Evolutionary conservation across 2,113 vertebrate species (phyloP).

Genomic region (Melospiza melodia): DNA sequence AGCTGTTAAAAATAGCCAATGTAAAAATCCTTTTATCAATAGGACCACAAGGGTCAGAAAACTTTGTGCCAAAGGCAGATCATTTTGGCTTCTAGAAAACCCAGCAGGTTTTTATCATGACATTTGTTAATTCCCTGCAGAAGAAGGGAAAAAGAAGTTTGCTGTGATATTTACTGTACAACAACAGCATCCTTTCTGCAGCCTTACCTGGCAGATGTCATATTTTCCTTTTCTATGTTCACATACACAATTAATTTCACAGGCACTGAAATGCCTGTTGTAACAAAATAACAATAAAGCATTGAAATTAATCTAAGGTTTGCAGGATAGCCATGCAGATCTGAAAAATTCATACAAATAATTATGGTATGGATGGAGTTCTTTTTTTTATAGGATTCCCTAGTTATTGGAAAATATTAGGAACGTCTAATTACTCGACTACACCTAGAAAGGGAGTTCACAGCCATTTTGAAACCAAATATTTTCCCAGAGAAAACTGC

Average conservation of each 20-base stretch:
- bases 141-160: not conserved
- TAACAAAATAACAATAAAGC: not conserved
- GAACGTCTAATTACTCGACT: not conserved
- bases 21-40: not conserved
- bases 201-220: not conserved
- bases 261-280: not conserved
- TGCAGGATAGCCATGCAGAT: not conserved
- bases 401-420: not conserved
- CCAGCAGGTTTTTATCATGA: not conserved
- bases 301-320: not conserved
- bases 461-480: not conserved
- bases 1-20: not conserved
- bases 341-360: not conserved
- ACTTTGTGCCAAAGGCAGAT: not conserved
- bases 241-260: not conserved
- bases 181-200: not conserved
- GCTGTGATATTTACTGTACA: not conserved
- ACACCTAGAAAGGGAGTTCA: not conserved
- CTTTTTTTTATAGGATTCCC: not conserved
- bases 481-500: not conserved
- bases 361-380: not conserved
- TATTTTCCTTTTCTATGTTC: not conserved
- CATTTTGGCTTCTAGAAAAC: not conserved
- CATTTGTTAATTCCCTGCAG: not conserved
- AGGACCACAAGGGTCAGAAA: not conserved